Evolutionary conservation across 1,140 invertebrate genomes (phyloP).

Genomic region (Bombyx mandarina): DNA sequence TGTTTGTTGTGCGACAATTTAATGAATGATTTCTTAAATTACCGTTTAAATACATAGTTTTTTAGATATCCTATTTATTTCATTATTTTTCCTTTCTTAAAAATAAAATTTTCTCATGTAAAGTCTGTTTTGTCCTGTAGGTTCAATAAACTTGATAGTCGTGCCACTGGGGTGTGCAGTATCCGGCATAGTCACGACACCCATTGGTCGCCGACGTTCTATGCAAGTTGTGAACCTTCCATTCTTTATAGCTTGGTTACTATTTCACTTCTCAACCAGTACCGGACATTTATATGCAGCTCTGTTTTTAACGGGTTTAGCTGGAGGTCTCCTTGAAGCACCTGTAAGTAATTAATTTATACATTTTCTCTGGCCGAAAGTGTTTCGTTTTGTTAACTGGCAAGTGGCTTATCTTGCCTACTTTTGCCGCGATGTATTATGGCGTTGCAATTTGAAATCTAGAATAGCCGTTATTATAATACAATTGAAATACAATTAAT

Average conservation of each 20-base stretch:
- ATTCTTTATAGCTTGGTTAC: slow-evolving; percentile 79
- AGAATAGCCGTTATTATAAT: too few relatives aligned
- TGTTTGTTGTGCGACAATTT: too few relatives aligned
- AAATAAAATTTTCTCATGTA: too few relatives aligned
- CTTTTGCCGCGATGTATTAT: too few relatives aligned
- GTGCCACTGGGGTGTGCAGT: slow-evolving; percentile 82
- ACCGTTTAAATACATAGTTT: too few relatives aligned
- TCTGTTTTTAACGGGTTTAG: slow-evolving; percentile 78
- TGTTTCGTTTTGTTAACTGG: not conserved
- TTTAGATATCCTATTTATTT: too few relatives aligned
- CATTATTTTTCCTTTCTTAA: too few relatives aligned
- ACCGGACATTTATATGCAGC: slow-evolving; percentile 76
- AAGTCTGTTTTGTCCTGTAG: slow-evolving; percentile 49
- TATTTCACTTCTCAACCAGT: slow-evolving; percentile 76
- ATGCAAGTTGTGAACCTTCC: slow-evolving; percentile 82
- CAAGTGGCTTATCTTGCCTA: too few relatives aligned
- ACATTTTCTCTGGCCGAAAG: not conserved
- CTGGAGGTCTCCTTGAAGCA: slow-evolving; percentile 82
- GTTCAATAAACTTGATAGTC: slow-evolving; percentile 82
- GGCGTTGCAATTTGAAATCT: too few relatives aligned
- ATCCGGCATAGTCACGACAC: slow-evolving; percentile 79
- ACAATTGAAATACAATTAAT: too few relatives aligned
- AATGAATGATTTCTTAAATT: too few relatives aligned
- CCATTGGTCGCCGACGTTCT: slow-evolving; percentile 76
- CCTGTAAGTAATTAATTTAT: slow-evolving; percentile 72